A percentile compares a stretch with the other conserved stretches of the same genome.
phyloP scores from a whole-genome alignment of 2,797 vertebrate species.

The Danionella dracula region DNA sequence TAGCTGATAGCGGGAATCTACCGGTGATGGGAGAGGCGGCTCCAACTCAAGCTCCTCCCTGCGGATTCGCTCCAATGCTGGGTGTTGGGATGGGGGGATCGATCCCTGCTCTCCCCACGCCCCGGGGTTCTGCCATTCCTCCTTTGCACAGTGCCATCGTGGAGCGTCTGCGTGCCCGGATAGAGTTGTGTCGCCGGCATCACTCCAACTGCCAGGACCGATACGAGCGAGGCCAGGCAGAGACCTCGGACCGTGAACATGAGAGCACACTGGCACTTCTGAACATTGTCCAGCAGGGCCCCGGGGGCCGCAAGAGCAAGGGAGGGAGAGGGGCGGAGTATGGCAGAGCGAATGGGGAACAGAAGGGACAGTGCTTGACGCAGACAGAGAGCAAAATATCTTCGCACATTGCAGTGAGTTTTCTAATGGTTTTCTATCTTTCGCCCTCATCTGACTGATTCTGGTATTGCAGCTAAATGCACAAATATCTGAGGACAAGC shows the following conservation, averaged over 20 bases:
- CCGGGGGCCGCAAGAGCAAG: conserved; percentile 77
- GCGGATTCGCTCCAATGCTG: conserved; percentile 72
- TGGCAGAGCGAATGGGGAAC: conserved; percentile 67
- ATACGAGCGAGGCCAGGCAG: conserved; percentile 86
- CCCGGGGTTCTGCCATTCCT: conserved; percentile 75
- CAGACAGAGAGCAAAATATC: conserved; percentile 79
- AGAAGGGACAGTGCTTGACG: conserved; percentile 44
- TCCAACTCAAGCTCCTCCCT: conserved; percentile 80
- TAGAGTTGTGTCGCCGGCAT: conserved; percentile 88
- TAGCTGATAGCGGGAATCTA: conserved; percentile 20
- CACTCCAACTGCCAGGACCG: conserved; percentile 90
- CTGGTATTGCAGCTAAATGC: no score
- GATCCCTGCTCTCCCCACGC: conserved; percentile 63
- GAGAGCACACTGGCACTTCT: conserved; percentile 90
- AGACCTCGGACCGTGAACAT: conserved; percentile 86
- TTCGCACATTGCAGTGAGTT: conserved; percentile 87
- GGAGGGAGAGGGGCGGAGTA: conserved; percentile 73
- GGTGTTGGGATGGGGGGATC: conserved; percentile 72
- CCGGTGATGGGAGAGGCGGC: conserved; percentile 86
- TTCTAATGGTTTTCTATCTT: conserved; percentile 43
- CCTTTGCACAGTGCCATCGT: conserved; percentile 92
- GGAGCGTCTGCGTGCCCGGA: conserved; percentile 89
- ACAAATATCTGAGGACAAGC: no score
- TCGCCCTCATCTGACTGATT: neutral
- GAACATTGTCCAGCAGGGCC: conserved; percentile 87